These are phyloP conservation scores for Arrhamphus sclerolepis DNA, from an alignment of 2,797 vertebrate genomes.

Conservation along the genomic window DNA sequence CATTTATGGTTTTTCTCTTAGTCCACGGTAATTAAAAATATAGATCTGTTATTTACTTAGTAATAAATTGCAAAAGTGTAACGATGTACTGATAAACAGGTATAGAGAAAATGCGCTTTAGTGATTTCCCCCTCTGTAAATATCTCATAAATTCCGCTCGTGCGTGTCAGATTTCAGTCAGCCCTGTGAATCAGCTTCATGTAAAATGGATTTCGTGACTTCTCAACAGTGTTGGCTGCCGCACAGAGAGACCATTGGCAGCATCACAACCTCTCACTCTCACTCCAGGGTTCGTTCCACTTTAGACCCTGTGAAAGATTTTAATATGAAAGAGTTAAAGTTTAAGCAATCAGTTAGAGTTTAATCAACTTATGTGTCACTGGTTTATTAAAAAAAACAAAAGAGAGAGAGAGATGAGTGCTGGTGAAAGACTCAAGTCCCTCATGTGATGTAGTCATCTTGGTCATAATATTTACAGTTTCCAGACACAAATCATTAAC, in stretches of 20 bases:
- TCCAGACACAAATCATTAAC: constrained; percentile 65
- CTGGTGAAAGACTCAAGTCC: constrained; percentile 49
- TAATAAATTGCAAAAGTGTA: constrained; percentile 60
- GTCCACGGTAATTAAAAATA: background rate
- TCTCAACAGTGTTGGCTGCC: constrained; percentile 70
- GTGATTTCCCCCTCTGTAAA: constrained; percentile 73
- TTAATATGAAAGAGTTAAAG: constrained; percentile 42
- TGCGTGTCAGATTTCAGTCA: constrained; percentile 75
- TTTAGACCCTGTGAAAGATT: constrained; percentile 46
- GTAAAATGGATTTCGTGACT: constrained; percentile 71
- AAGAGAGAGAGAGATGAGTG: constrained; percentile 48
- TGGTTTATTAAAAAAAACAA: constrained; percentile 47
- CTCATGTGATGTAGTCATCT: constrained; percentile 56
- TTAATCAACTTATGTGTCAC: constrained; percentile 61
- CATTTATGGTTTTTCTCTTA: too few relatives aligned
- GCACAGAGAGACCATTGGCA: constrained; percentile 73
- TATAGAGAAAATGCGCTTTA: constrained; percentile 3
- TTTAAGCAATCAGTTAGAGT: constrained; percentile 49
- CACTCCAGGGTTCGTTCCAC: constrained; percentile 68
- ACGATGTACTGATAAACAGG: background rate
- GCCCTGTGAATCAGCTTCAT: constrained; percentile 76
- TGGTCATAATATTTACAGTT: constrained; percentile 72
- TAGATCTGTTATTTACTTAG: background rate
- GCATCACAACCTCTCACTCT: constrained; percentile 66
- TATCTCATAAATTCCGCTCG: constrained; percentile 73